A percentile compares a stretch with the other conserved stretches of the same genome.
These are phyloP conservation scores for Drosophila pegasa DNA, from an alignment of 2,888 invertebrate species.

Conservation along the genomic window DNA sequence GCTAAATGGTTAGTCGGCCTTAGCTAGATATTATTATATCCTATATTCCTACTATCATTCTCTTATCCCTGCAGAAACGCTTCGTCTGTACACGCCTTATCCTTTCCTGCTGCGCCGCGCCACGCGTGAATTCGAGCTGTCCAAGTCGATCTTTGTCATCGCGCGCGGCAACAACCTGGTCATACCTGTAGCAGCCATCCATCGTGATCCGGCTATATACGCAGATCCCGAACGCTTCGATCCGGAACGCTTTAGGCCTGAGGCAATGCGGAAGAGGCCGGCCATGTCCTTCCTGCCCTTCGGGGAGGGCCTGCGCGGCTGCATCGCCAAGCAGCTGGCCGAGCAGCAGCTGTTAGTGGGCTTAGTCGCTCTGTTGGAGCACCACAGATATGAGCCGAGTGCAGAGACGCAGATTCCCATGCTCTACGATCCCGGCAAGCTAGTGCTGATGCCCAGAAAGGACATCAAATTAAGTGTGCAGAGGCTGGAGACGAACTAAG, in stretches of 20 bases:
- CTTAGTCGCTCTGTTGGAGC: slow-evolving; percentile 64
- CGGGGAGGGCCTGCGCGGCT: slow-evolving; percentile 78
- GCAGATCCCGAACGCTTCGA: slow-evolving; percentile 87
- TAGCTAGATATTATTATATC: too few relatives aligned
- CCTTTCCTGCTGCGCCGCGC: slow-evolving; percentile 76
- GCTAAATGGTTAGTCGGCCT: slow-evolving; percentile 71
- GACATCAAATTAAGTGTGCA: slow-evolving; percentile 71
- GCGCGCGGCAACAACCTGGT: slow-evolving; percentile 73
- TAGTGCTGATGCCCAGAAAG: slow-evolving; percentile 69
- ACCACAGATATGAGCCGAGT: slow-evolving; percentile 69
- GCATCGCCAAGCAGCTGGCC: slow-evolving; percentile 74
- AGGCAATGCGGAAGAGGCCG: slow-evolving; percentile 76
- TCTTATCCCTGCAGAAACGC: slow-evolving; percentile 82
- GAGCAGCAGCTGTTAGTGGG: slow-evolving; percentile 76
- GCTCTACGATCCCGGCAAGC: slow-evolving; percentile 63
- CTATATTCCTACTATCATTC: neutral
- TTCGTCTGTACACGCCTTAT: slow-evolving; percentile 85
- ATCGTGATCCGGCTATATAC: slow-evolving; percentile 86
- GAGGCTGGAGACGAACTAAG: slow-evolving; percentile 30
- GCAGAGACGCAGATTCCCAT: slow-evolving; percentile 72
- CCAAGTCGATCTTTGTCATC: slow-evolving; percentile 78
- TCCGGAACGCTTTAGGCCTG: slow-evolving; percentile 87
- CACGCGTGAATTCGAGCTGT: slow-evolving; percentile 75
- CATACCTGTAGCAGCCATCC: slow-evolving; percentile 85
- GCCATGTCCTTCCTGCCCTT: slow-evolving; percentile 80